Evolutionary conservation across 2,888 invertebrate species (phyloP), one percentile per base, ranked within the genome.

Genomic region (Lobophora halterata): DNA sequence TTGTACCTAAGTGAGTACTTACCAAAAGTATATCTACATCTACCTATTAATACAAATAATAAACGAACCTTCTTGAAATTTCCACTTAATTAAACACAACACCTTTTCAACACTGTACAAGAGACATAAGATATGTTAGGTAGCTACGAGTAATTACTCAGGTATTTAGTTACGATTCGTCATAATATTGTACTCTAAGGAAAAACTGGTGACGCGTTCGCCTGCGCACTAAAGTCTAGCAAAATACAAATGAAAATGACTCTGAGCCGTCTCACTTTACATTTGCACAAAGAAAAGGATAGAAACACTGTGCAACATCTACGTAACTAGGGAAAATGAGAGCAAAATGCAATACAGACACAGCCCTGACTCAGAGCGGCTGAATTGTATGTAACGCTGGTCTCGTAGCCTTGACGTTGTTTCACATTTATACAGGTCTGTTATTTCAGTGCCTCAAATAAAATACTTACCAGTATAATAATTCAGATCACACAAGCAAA

Each of bases 311-410:
- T 51, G 42, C 50, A 34, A 43, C 50, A 47, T 24, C 29, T 50
- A 65, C 65, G 61, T 67, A 59, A 62, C 37, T 26, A 30, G 44
- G 65, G 69, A 71, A 80, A 81, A 75, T 58, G 56, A 64, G 61
- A 64, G 58, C 61, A 62, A 62, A 30, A 29, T n/a, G n/a, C n/a
- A n/a, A n/a, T n/a, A n/a, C n/a, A n/a, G n/a, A n/a, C 8, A 10
- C 9, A 25, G 6, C 23, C n/a, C n/a, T n/a, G 26, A 28, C n/a
- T 28, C 9, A 10, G 18, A 29, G 29, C 8, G 9, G 31, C n/a
- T 18, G 21, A 30, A 7, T 3, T 23, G 16, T 7, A 6, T 25
- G 7, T 30, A 25, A 5, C 14, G 24, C 12, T n/a, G n/a, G n/a
- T n/a, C n/a, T n/a, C n/a, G 11, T 45, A 53, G 49, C 58, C 58